A percentile compares a stretch with the other conserved stretches of the same genome.
phyloP scores from a whole-genome alignment of 2,797 vertebrate genomes.

The Octomys mimax region DNA sequence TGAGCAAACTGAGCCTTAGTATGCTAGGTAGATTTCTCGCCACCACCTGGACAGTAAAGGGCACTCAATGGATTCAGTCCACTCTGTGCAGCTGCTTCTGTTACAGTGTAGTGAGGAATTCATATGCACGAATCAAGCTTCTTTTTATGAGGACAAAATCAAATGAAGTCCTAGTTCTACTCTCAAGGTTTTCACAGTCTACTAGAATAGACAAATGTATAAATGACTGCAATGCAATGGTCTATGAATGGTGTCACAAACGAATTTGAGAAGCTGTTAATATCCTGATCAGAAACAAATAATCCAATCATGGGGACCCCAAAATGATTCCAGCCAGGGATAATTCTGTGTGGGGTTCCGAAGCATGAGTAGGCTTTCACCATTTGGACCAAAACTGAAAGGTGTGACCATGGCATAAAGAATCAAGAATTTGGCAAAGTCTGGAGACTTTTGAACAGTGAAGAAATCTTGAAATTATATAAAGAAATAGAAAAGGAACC shows the following conservation, averaged over 20 bases:
- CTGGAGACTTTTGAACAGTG: not conserved
- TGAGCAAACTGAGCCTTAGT: not conserved
- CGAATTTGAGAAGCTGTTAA: not conserved
- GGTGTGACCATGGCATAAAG: not conserved
- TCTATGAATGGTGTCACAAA: not conserved
- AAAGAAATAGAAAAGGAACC: not conserved
- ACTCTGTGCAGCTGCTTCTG: not conserved
- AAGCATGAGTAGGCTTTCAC: not conserved
- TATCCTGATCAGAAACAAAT: not conserved
- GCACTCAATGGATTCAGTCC: not conserved
- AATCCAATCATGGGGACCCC: not conserved
- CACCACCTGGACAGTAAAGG: not conserved
- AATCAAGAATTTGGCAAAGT: not conserved
- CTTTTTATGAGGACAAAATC: not conserved
- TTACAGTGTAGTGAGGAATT: not conserved
- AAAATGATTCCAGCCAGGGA: not conserved
- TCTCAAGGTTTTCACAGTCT: not conserved
- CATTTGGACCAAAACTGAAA: conserved; percentile 1
- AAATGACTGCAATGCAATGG: not conserved
- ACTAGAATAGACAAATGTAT: not conserved
- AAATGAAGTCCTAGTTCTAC: not conserved
- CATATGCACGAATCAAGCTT: not conserved
- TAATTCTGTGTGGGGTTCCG: not conserved
- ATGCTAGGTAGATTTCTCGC: not conserved
- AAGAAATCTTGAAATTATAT: not conserved